phyloP scores from a whole-genome alignment of 1,140 invertebrate species.

The Drosophila hydei region DNA sequence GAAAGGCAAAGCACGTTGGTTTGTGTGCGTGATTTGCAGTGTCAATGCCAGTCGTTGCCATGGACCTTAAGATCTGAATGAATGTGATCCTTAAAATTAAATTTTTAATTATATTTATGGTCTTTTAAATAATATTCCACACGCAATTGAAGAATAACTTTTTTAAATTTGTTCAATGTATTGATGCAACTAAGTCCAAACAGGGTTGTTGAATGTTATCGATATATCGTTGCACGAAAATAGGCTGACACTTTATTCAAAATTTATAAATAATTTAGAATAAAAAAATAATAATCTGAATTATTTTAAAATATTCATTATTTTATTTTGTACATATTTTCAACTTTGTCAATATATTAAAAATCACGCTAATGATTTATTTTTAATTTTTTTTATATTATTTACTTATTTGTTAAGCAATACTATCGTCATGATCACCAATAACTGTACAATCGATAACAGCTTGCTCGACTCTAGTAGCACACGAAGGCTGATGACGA shows the following conservation, averaged over 20 bases:
- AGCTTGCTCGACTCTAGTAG: slow-evolving; percentile 16
- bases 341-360: neutral
- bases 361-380: neutral
- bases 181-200: neutral
- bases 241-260: neutral
- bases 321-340: too few relatives aligned
- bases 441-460: slow-evolving; percentile 14
- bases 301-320: neutral
- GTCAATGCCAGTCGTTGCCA: slow-evolving; percentile 25
- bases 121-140: neutral
- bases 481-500: slow-evolving; percentile 44
- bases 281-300: neutral
- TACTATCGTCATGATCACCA: slow-evolving; percentile 35
- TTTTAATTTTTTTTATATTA: neutral
- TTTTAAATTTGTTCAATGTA: too few relatives aligned
- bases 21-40: slow-evolving; percentile 43
- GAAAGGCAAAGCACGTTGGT: slow-evolving; percentile 26
- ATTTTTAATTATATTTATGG: neutral
- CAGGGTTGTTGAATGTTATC: neutral
- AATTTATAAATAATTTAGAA: neutral
- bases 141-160: too few relatives aligned
- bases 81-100: neutral
- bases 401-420: too few relatives aligned
- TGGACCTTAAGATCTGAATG: slow-evolving; percentile 1
- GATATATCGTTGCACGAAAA: slow-evolving; percentile 10